Evolutionary conservation across 37 sponge, comb jelly and placozoan genomes (phyloP), one percentile per base, ranked within the genome.

Genomic region (Agelas oroides): DNA sequence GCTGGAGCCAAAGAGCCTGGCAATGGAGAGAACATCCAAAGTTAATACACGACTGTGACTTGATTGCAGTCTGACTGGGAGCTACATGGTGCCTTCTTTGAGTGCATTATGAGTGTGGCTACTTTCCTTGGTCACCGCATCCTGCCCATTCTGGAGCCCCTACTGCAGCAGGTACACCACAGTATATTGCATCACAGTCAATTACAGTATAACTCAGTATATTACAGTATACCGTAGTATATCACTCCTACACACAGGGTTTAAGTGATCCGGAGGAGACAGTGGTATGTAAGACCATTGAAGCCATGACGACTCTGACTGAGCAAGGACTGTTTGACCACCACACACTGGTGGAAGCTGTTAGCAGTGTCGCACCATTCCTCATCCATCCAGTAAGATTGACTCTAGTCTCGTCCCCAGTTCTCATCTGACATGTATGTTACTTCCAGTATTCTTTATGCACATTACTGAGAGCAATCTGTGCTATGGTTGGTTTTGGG

Each of bases 31-130:
- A n/a, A n/a, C n/a, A n/a, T n/a, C n/a, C n/a, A n/a, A n/a, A n/a
- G n/a, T n/a, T n/a, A n/a, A n/a, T n/a, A n/a, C n/a, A n/a, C n/a
- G n/a, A n/a, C n/a, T n/a, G n/a, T n/a, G n/a, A n/a, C n/a, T n/a
- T n/a, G n/a, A 21, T 24, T 31, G 32, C 66, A 92, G 93, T 59
- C 65, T 62, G 95, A 98, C 68, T 98, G 98, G 98, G 84, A 96
- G 81, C 71, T 98, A 30, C 91, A 96, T 35, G 84, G 63, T 19
- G 92, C 91, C n/a, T 98, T 96, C 86, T 98, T 96, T 86, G 95
- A 98, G 59, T 78, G 89, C 70, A 91, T 98, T 53, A 91, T 96
- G 35, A 85, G 86, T 20, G 91, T 98, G 41, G 97, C 91, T 0
- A 89, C 89, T 24, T 89, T 85, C 39, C 88, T 98, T 32, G 91